Evolutionary conservation across 2,888 invertebrate species (phyloP), one percentile per base, ranked within the genome.

Genomic region (Gnatocerus cornutus): DNA sequence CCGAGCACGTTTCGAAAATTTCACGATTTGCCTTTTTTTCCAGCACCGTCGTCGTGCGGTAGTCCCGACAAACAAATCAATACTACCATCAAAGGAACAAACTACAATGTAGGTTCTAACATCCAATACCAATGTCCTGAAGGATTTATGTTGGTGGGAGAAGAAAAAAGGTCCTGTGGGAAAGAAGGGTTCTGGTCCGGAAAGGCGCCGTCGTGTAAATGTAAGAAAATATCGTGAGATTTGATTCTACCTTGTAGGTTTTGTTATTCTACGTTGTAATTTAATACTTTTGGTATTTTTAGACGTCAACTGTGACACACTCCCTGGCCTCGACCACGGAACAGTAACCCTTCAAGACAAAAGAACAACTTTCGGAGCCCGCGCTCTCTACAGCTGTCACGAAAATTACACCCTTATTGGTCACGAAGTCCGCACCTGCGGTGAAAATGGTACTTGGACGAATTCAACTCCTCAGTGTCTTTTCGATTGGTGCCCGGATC

Each of bases 401-500:
- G 91, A 92, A 78, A 96, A 97, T 82, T 93, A 94, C 83, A 96
- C 96, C 0, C 85, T 96, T 1, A 91, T 93, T 4, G 96, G 96
- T 0, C 90, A 87, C 73, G 88, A 89, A 50, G 89, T 89, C 70
- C 86, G 95, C 14, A 86, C 87, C n/a, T 96, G 96, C 79, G 89
- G 89, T 0, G 90, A 92, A 67, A 89, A 89, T 39, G 94, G 92
- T 0, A 84, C 87, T 53, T 96, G 96, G 96, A 90, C 90, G 46
- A 93, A 93, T 0, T 90, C 90, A 63, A 88, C 92, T 5, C 94
- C 96, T 0, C 90, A 92, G 77, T 96, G 96, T 83, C 85, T 95
- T 52, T 94, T 93, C 81, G 92, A 95, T 84, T 92, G 96, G 95
- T 96, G 96, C 82, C 93, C 94, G 0, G 93, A 93, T 72, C 95